A percentile compares a stretch with the other conserved stretches of the same genome.
Evolutionary conservation across 2,888 invertebrate species (phyloP).

Genomic region (Quadriops clusia): DNA sequence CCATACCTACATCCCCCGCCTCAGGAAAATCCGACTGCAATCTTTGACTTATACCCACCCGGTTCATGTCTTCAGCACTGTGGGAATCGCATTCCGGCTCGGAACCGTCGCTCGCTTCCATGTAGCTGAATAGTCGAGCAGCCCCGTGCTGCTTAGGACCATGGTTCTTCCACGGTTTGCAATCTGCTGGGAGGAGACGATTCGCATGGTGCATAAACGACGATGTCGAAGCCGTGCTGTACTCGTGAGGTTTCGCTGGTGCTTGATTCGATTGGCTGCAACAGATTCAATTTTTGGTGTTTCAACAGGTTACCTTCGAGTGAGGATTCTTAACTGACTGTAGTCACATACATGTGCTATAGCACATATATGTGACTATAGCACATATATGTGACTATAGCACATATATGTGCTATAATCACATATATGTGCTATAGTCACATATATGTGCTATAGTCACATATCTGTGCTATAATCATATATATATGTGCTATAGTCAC

Average conservation of each 20-base stretch:
- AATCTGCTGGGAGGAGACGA: slow-evolving; percentile 29
- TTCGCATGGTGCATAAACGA: slow-evolving; percentile 32
- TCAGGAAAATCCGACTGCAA: slow-evolving; percentile 50
- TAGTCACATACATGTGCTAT: no score
- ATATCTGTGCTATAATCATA: no score
- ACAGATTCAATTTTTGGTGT: slow-evolving; percentile 6
- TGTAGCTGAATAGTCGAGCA: slow-evolving; percentile 58
- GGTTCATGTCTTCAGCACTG: slow-evolving; percentile 33
- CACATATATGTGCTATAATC: no score
- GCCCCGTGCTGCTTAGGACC: slow-evolving; percentile 45
- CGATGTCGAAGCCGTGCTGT: slow-evolving; percentile 28
- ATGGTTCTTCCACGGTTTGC: slow-evolving; percentile 29
- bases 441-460: no score
- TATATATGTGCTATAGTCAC: no score
- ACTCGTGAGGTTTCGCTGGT: slow-evolving; percentile 23
- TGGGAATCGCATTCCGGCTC: slow-evolving; percentile 41
- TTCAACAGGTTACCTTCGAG: slow-evolving; percentile 2
- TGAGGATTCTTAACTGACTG: no score
- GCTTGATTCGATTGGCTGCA: slow-evolving; percentile 15
- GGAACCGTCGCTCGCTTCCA: slow-evolving; percentile 62
- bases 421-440: no score
- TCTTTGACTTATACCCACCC: slow-evolving; percentile 29
- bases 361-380: no score
- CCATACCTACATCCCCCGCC: slow-evolving; percentile 44
- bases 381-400: no score